Conservation (phyloP, 1,140 invertebrate genomes). For the Cydia fagiglandana region DNA sequence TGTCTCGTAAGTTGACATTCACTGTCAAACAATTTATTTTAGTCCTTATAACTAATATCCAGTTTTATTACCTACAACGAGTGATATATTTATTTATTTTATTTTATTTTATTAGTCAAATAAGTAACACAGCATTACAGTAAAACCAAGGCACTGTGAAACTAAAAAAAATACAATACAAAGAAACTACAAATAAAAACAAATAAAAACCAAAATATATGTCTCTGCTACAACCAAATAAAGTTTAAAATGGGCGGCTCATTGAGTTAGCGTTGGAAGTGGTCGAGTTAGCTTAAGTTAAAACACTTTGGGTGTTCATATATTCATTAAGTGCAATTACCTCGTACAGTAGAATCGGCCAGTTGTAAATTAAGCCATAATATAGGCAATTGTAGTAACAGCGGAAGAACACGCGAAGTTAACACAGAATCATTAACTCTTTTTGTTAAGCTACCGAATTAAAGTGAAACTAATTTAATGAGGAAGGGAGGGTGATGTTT, state of each 20-base stretch:
- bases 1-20: too few relatives aligned
- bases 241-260: neutral
- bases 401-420: conserved; percentile 52
- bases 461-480: conserved; percentile 34
- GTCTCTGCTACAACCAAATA: too few relatives aligned
- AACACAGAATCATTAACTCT: conserved; percentile 48
- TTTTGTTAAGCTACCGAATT: conserved; percentile 55
- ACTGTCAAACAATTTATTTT: neutral
- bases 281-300: conserved; percentile 8
- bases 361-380: conserved; percentile 62
- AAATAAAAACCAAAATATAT: too few relatives aligned
- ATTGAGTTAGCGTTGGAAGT: neutral
- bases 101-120: too few relatives aligned
- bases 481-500: neutral
- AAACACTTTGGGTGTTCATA: conserved; percentile 20
- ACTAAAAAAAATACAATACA: too few relatives aligned
- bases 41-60: neutral
- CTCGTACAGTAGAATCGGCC: conserved; percentile 37
- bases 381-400: conserved; percentile 57
- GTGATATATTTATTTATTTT: too few relatives aligned
- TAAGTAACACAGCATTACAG: too few relatives aligned
- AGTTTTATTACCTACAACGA: neutral
- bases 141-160: too few relatives aligned
- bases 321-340: conserved; percentile 18
- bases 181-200: too few relatives aligned